A percentile compares a stretch with the other conserved stretches of the same genome.
phyloP scores from a whole-genome alignment of 2,113 vertebrate species.

The Gavialis gangeticus region DNA sequence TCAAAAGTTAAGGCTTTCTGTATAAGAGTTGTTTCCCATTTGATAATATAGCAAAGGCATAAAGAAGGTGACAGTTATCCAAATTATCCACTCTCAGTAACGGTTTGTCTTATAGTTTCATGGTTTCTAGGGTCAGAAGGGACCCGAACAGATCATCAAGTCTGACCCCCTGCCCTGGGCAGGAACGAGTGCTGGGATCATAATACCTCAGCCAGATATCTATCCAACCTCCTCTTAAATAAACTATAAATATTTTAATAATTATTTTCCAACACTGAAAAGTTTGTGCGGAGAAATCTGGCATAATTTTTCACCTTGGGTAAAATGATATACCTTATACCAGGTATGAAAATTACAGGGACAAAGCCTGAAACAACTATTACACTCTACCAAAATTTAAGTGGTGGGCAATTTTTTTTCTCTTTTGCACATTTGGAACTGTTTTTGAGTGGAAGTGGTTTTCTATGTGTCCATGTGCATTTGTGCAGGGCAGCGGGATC shows the following conservation, averaged over 20 bases:
- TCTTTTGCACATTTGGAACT: no score
- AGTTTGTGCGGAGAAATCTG: slow-evolving; percentile 18
- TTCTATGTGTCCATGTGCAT: no score
- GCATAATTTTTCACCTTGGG: slow-evolving; percentile 64
- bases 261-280: slow-evolving; percentile 63
- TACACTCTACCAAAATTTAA: slow-evolving; percentile 41
- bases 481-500: no score
- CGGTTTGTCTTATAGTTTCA: not conserved
- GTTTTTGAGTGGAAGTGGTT: no score
- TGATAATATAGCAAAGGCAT: slow-evolving; percentile 9
- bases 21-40: slow-evolving; percentile 18
- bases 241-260: slow-evolving; percentile 3
- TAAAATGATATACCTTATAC: slow-evolving; percentile 62
- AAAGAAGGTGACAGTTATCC: slow-evolving; percentile 43
- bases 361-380: slow-evolving; percentile 39
- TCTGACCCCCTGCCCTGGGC: no score
- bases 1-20: slow-evolving; percentile 32
- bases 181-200: no score
- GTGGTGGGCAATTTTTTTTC: not conserved
- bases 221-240: not conserved
- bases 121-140: no score
- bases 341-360: slow-evolving; percentile 58
- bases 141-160: no score
- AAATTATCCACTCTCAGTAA: no score
- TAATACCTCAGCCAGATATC: no score